Conservation (phyloP, 2,113 vertebrate genomes). For the Hiodon tergisus region DNA sequence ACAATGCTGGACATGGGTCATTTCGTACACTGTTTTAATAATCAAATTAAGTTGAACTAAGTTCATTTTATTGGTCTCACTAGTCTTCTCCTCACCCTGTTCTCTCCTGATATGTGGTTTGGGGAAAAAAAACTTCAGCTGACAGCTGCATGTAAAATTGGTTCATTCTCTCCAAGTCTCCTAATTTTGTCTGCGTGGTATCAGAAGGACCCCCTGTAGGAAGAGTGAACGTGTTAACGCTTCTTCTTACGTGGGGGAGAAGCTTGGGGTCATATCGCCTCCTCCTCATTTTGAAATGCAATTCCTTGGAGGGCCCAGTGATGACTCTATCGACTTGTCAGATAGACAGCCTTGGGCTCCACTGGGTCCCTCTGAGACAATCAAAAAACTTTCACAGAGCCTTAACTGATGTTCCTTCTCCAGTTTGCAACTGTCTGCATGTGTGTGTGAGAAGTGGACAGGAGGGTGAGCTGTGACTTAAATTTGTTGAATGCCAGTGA, state of each 20-base stretch:
- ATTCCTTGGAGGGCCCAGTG: constrained; percentile 69
- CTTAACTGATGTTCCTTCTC: constrained; percentile 69
- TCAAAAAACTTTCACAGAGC: constrained; percentile 71
- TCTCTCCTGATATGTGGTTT: constrained; percentile 20
- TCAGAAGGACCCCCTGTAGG: constrained; percentile 33
- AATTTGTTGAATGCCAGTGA: no score
- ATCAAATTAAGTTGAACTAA: constrained; percentile 24
- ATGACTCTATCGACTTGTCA: constrained; percentile 78
- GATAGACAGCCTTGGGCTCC: constrained; percentile 70
- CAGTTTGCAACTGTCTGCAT: constrained; percentile 51
- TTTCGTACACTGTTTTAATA: constrained; percentile 15
- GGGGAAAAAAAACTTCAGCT: constrained; percentile 36
- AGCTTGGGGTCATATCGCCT: constrained; percentile 68
- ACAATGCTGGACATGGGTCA: constrained; percentile 15
- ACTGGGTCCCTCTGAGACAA: constrained; percentile 67
- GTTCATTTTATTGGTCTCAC: not conserved
- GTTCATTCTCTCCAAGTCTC: constrained; percentile 58
- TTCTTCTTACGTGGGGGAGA: constrained; percentile 64
- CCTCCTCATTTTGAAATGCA: constrained; percentile 70
- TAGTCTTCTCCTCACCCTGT: constrained; percentile 15
- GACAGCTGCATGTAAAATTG: constrained; percentile 56
- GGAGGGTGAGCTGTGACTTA: constrained; percentile 31
- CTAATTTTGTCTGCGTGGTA: constrained; percentile 51
- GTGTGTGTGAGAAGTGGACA: not conserved
- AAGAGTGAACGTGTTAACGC: constrained; percentile 52